Evolutionary conservation across 2,888 invertebrate species (phyloP), one percentile per base, ranked within the genome.

Genomic region (Arctia plantaginis): DNA sequence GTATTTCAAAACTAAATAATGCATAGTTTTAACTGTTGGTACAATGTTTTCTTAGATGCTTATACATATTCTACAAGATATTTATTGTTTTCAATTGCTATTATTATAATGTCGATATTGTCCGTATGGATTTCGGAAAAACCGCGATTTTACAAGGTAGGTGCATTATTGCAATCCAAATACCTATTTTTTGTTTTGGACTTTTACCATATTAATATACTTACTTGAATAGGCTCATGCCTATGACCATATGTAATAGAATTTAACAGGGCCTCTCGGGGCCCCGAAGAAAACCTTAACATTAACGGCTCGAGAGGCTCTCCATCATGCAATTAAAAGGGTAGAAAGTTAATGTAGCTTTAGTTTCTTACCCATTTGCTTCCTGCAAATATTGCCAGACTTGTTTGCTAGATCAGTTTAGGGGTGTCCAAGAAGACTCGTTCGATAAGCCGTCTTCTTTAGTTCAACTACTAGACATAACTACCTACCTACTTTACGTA

Each of bases 121-220:
- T 85, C 90, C 69, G 76, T 93, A 62, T 93, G 92, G 93, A 85
- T 93, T 72, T 93, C 90, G 71, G 94, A 94, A 84, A 93, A 90
- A 79, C 91, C 93, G 35, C 83, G 85, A 80, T 85, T 93, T 82
- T 91, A 92, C 80, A 93, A 93, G 92, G 93, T 93, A 84, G 13
- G 64, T 72, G 27, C 15, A 59, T 7, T 30, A 3, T 30, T 62
- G 62, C 27, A 62, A 62, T 62, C 30, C 2, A 8, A 62, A 62
- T 59, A 59, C 13, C 13, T 27, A n/a, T 55, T 1, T 55, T 55
- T 55, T n/a, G 4, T 27, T 59, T 59, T 1, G 15, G 10, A 1
- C 8, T 20, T 6, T 51, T 51, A 51, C 0, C 51, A 51, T 15
- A 51, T 23, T 6, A 7, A 7, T 23, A 18, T 20, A 18, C 4